Conservation (phyloP, 2,888 invertebrate genomes). For the Patella pellucida region DNA sequence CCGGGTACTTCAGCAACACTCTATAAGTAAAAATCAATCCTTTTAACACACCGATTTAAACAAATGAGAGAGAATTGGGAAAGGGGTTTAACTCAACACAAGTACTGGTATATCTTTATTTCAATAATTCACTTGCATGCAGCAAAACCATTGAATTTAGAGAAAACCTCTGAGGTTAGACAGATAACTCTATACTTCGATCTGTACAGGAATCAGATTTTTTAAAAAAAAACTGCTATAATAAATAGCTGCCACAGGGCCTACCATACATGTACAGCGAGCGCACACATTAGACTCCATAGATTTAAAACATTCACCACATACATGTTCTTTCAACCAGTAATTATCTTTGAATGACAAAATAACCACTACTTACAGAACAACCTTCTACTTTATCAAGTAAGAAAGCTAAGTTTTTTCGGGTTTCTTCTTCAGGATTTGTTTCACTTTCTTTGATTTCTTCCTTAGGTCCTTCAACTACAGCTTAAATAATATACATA, state of each 20-base stretch:
- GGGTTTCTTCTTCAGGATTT: conserved; percentile 64
- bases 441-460: conserved; percentile 48
- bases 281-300: background rate
- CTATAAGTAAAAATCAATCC: conserved; percentile 63
- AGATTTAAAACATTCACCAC: too few species aligned
- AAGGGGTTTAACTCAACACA: background rate
- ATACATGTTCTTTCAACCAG: too few species aligned
- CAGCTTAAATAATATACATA: conserved; percentile 38
- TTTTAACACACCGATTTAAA: background rate
- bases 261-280: too few species aligned
- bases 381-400: conserved; percentile 91
- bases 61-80: background rate
- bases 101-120: too few species aligned
- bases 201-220: too few species aligned
- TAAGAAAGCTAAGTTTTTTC: conserved; percentile 72
- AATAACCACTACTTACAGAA: conserved; percentile 74
- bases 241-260: too few species aligned
- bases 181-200: too few species aligned
- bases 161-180: too few species aligned
- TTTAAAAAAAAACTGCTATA: too few species aligned
- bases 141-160: too few species aligned
- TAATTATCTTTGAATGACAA: background rate
- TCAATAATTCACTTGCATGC: too few species aligned
- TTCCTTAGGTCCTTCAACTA: conserved; percentile 54
- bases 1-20: conserved; percentile 84